Evolutionary conservation across 2,888 invertebrate species (phyloP).

Genomic region (Diloba caeruleocephala): DNA sequence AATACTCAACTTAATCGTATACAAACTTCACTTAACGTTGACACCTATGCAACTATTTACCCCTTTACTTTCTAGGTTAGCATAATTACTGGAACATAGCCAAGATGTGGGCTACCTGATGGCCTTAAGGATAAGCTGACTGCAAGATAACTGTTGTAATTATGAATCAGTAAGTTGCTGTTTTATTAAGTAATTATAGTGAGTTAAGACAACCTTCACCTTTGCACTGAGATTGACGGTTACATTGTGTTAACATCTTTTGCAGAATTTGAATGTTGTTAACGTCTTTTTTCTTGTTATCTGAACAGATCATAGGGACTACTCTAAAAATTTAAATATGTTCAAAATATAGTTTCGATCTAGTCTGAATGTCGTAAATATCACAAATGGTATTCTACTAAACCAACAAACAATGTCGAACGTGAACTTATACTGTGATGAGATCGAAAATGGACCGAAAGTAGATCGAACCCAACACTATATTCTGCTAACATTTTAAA

Average conservation of each 20-base stretch:
- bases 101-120: slow-evolving; percentile 22
- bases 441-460: too few species aligned
- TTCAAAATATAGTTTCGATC: too few species aligned
- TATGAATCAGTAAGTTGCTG: slow-evolving; percentile 6
- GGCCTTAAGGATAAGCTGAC: slow-evolving; percentile 38
- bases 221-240: slow-evolving; percentile 11
- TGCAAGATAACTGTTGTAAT: slow-evolving; percentile 23
- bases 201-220: slow-evolving; percentile 11
- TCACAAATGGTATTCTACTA: too few species aligned
- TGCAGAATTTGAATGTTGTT: not conserved
- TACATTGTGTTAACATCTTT: slow-evolving; percentile 1
- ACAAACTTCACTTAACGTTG: slow-evolving; percentile 23
- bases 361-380: too few species aligned
- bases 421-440: too few species aligned
- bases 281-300: not conserved
- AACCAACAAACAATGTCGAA: too few species aligned
- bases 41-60: slow-evolving; percentile 37
- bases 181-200: slow-evolving; percentile 31
- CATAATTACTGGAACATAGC: slow-evolving; percentile 30
- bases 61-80: slow-evolving; percentile 28
- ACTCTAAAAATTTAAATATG: too few species aligned
- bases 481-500: too few species aligned
- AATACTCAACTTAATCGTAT: slow-evolving; percentile 10
- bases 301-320: not conserved
- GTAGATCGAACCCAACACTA: too few species aligned